Evolutionary conservation across 2,888 invertebrate genomes (phyloP).

Genomic region (Sylvicola cinctus): DNA sequence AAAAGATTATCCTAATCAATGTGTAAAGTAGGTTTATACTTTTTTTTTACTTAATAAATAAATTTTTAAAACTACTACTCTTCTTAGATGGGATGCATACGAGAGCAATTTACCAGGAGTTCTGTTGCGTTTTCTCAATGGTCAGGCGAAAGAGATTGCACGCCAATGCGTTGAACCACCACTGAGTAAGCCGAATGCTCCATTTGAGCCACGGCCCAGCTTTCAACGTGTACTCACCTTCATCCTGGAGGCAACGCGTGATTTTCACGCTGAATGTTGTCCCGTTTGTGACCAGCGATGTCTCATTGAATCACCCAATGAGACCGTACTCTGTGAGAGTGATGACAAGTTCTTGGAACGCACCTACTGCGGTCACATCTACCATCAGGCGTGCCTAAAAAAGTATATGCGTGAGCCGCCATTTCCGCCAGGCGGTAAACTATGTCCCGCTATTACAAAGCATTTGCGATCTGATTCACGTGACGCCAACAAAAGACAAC

Average conservation of each 20-base stretch:
- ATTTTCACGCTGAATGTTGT: conserved; percentile 38
- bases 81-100: conserved; percentile 31
- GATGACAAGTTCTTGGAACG: conserved; percentile 26
- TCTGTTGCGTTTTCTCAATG: conserved; percentile 36
- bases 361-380: conserved; percentile 51
- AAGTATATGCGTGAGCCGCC: conserved; percentile 49
- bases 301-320: conserved; percentile 34
- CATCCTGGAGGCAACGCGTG: conserved; percentile 36
- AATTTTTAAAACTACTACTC: conserved; percentile 9
- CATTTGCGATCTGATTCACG: conserved; percentile 20
- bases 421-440: conserved; percentile 48
- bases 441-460: conserved; percentile 30
- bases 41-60: conserved; percentile 3
- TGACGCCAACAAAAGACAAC: not conserved
- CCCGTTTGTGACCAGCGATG: conserved; percentile 38
- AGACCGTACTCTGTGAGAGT: not conserved
- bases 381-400: conserved; percentile 45
- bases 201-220: conserved; percentile 40
- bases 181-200: conserved; percentile 21
- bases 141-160: conserved; percentile 44
- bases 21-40: conserved; percentile 26
- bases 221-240: conserved; percentile 36
- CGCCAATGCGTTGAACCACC: conserved; percentile 49
- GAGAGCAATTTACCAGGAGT: conserved; percentile 44
- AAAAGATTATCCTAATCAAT: conserved; percentile 36